Evolutionary conservation across 2,888 invertebrate species (phyloP).

Genomic region (Agriopis marginaria): DNA sequence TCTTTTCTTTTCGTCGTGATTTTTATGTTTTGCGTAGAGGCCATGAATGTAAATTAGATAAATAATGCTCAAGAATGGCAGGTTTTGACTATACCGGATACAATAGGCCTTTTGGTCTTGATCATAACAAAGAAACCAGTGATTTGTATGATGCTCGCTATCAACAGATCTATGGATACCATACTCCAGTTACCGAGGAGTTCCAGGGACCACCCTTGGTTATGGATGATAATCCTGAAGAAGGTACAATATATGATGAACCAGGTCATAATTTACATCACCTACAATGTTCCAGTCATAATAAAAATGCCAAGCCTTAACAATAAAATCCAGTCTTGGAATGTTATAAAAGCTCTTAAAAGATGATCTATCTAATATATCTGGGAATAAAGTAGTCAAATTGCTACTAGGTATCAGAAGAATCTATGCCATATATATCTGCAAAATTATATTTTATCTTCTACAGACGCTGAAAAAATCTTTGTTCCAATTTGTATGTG

Average conservation of each 20-base stretch:
- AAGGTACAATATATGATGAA: constrained; percentile 63
- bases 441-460: neutral
- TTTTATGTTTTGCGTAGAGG: constrained; percentile 29
- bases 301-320: neutral
- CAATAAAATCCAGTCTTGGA: neutral
- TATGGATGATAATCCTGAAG: constrained; percentile 79
- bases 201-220: constrained; percentile 82
- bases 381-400: neutral
- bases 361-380: too few relatives aligned
- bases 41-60: constrained; percentile 21
- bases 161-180: constrained; percentile 82
- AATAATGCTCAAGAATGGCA: constrained; percentile 67
- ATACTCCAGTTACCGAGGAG: constrained; percentile 80
- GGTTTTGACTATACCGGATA: constrained; percentile 79
- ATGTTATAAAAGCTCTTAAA: neutral
- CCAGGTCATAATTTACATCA: neutral
- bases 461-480: neutral
- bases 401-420: neutral
- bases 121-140: constrained; percentile 77
- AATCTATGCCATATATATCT: neutral
- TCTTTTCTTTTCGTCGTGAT: neutral
- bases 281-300: neutral
- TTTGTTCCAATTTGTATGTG: neutral
- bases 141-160: constrained; percentile 82
- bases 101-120: constrained; percentile 78